These are phyloP conservation scores for Suncus etruscus DNA, from an alignment of 2,113 vertebrate species.

Conservation along the genomic window DNA sequence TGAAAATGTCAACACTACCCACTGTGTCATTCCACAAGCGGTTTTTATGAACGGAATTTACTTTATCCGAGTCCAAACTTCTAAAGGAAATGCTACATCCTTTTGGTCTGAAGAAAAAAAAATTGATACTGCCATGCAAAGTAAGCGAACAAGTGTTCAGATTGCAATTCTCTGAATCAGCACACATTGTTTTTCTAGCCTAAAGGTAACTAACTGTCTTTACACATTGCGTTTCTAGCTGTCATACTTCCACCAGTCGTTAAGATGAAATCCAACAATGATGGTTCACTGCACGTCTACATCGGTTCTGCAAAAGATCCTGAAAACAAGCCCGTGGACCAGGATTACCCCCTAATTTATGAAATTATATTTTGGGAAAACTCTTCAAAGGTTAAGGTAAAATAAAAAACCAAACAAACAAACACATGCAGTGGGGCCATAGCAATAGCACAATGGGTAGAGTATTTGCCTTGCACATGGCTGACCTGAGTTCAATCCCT, in stretches of 20 bases:
- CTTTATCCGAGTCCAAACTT: constrained; percentile 79
- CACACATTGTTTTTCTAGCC: not conserved
- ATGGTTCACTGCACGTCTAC: constrained; percentile 71
- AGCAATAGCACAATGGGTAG: too few species aligned
- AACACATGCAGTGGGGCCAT: too few species aligned
- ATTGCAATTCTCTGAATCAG: not conserved
- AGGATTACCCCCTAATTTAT: constrained; percentile 64
- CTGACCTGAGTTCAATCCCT: too few species aligned
- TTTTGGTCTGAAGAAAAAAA: constrained; percentile 80
- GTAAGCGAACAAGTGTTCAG: constrained; percentile 70
- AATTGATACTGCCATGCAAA: constrained; percentile 61
- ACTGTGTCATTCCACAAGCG: constrained; percentile 77
- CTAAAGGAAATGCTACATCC: constrained; percentile 66
- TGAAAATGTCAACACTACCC: constrained; percentile 50
- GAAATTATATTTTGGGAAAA: constrained; percentile 82
- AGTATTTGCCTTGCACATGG: too few species aligned
- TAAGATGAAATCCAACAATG: constrained; percentile 61
- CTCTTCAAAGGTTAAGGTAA: constrained; percentile 79
- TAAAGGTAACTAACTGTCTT: not conserved
- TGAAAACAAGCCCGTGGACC: not conserved
- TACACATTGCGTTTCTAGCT: constrained; percentile 65
- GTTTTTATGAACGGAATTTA: rapidly evolving
- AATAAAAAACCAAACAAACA: too few species aligned
- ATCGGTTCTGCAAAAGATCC: constrained; percentile 62
- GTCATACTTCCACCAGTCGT: constrained; percentile 78